Base-by-base conservation (phyloP, 2,797 vertebrate species). In the Esox masquinongy region DNA sequence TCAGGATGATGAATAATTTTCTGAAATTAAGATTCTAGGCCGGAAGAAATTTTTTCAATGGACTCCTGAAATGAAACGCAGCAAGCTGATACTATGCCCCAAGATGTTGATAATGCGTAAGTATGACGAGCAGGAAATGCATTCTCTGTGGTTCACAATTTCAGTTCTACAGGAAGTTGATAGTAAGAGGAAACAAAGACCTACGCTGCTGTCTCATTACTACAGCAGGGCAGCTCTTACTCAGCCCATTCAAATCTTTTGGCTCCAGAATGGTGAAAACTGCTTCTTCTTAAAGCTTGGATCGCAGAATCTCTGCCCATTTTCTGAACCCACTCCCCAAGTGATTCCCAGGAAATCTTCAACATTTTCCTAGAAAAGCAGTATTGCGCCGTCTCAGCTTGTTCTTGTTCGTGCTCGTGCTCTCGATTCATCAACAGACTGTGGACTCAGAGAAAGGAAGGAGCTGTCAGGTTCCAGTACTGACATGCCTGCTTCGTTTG, bases 131-230 rank as follows among this genome's bases (percentile, higher is more conserved):
- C 11, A 49, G 63, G 31, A 36, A 50, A 5, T 9, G 76, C 53
- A 15, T 49, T 8, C 43, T 47, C 43, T 47, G 43, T 47, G 43
- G 43, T 59, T 59, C n/a, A 22, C 19, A 26, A 64, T 75, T 49
- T 83, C 70, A 39, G 17, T n/a, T 74, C 31, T 19, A 61, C 82
- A 87, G 80, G 83, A 87, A 84, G 79, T 82, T 19, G 72, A 17
- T 71, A 56, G 66, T 78, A 39, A 68, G 69, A 59, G 22, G 71
- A 75, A 77, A 70, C 1, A 8, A 47, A 47, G 43, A 12, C 12
- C 43, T 47, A 47, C 43, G 43, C 43, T 12, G 43, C 43, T 47
- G 9, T 47, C 43, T 8, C 43, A 12, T 14, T 11, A 47, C 43
- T 11, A 47, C 43, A 47, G 11, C 43, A 47, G 12, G 43, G 43